Conservation (phyloP, 2,797 vertebrate species). For the Sphenopsis melanotis region DNA sequence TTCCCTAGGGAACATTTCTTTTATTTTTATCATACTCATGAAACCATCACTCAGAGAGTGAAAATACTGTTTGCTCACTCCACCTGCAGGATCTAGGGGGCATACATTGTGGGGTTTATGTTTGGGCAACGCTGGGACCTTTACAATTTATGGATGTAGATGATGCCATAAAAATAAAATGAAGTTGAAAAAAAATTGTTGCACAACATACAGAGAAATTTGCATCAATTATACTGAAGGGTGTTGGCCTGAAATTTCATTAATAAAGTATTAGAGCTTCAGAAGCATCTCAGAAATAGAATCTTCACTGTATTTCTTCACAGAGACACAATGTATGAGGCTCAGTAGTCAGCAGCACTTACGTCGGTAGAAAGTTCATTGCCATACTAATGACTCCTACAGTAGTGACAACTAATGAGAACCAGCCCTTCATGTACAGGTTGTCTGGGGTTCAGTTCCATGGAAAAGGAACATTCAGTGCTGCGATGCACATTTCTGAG, state of each 20-base stretch:
- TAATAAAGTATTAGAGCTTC: background rate
- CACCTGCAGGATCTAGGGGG: background rate
- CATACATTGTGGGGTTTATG: background rate
- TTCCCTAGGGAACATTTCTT: background rate
- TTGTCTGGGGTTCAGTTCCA: background rate
- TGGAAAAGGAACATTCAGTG: background rate
- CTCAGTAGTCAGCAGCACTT: background rate
- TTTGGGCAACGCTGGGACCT: background rate
- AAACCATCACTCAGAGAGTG: background rate
- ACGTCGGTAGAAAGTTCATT: background rate
- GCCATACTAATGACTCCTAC: background rate
- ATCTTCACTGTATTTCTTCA: background rate
- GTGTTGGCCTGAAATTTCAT: background rate
- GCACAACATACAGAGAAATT: background rate
- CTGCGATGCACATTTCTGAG: background rate
- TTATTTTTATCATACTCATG: background rate
- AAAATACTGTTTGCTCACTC: background rate
- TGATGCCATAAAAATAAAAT: background rate
- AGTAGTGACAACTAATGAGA: background rate
- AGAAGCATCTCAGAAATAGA: background rate
- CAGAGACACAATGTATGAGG: background rate
- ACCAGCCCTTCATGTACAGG: background rate
- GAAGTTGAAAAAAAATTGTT: background rate
- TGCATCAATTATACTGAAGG: background rate
- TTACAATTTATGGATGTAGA: background rate